Evolutionary conservation across 2,888 invertebrate species (phyloP), one percentile per base, ranked within the genome.

Genomic region (Megastigmus dorsalis): DNA sequence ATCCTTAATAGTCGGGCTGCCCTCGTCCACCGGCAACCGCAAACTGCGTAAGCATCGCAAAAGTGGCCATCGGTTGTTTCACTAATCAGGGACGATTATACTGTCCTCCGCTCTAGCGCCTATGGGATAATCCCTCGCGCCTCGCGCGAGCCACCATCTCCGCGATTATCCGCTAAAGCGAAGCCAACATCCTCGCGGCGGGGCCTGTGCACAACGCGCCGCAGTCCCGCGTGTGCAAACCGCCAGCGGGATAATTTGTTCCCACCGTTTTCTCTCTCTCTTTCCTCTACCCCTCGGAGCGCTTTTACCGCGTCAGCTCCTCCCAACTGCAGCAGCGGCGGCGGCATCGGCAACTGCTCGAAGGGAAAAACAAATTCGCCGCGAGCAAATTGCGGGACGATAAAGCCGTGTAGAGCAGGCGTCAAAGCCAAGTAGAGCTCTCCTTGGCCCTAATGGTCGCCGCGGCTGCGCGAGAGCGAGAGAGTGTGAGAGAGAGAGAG

Each of bases 31-130:
- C 33, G 26, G 18, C 4, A 10, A 20, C 43, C 59, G 41, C 38
- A 50, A 50, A 52, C 18, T 30, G 4, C 41, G 33, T n/a, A 23
- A 45, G 57, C 36, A 20, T n/a, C n/a, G n/a, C 23, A 59, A 59
- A 30, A 55, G 50, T 41, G 30, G 30, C 41, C 52, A 30, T 36
- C 71, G 76, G 76, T 80, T 76, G 78, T 79, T 81, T 79, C 76
- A 79, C 80, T 81, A 79, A 84, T 84, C 83, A 81, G 81, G 76
- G 77, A 36, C 82, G 81, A 83, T 84, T 82, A n/a, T n/a, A 84
- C 82, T 80, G 81, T 83, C 82, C 79, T 79, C 15, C 65, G 36
- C 63, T 1, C 9, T 43, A 52, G 28, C 38, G 7, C 30, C 33
- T n/a, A n/a, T n/a, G n/a, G n/a, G 48, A 50, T 33, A 28, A 55